phyloP scores from a whole-genome alignment of 2,888 invertebrate species.

The Alcis repandata region DNA sequence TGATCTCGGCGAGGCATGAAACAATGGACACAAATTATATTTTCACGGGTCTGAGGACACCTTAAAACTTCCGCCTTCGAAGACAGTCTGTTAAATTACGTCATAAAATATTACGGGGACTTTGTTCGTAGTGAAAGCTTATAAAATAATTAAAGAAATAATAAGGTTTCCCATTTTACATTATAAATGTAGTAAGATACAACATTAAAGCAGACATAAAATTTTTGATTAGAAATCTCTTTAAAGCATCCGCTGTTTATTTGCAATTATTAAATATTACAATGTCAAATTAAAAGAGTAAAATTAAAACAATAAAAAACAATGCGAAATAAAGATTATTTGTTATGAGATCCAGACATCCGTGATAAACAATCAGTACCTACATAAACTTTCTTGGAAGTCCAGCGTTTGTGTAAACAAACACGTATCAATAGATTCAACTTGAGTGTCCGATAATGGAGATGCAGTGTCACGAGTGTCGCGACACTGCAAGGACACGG shows the following conservation, averaged over 20 bases:
- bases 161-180: slow-evolving; percentile 80
- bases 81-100: slow-evolving; percentile 74
- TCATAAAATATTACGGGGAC: slow-evolving; percentile 76
- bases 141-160: slow-evolving; percentile 81
- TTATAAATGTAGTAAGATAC: slow-evolving; percentile 72
- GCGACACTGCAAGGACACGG: slow-evolving; percentile 33
- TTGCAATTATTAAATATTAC: too few relatives aligned
- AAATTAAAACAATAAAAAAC: background rate
- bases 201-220: too few relatives aligned
- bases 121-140: slow-evolving; percentile 70
- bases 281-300: background rate
- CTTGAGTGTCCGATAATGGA: slow-evolving; percentile 36
- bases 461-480: slow-evolving; percentile 33
- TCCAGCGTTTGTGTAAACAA: slow-evolving; percentile 37
- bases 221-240: background rate
- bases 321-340: background rate
- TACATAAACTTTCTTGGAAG: slow-evolving; percentile 23
- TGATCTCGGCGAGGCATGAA: slow-evolving; percentile 52
- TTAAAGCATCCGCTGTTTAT: too few relatives aligned
- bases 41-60: slow-evolving; percentile 57
- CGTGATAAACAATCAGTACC: too few relatives aligned
- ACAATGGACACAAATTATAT: slow-evolving; percentile 59
- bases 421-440: slow-evolving; percentile 29
- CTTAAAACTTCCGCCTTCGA: slow-evolving; percentile 66
- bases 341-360: background rate